These are phyloP conservation scores for Nasonia giraulti DNA, from an alignment of 1,140 invertebrate genomes.

Conservation along the genomic window DNA sequence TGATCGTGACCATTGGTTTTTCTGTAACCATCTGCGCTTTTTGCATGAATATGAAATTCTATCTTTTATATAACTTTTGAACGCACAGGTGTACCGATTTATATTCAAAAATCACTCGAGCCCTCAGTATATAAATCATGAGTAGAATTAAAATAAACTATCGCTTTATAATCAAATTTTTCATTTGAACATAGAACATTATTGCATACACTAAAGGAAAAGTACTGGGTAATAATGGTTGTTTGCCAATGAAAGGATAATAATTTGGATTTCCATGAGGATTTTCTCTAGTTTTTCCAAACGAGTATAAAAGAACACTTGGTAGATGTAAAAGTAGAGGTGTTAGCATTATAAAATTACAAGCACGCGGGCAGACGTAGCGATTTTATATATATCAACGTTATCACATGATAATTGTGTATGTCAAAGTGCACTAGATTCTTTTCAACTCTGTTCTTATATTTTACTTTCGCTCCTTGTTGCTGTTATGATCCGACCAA, in stretches of 20 bases:
- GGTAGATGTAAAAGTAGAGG: neutral
- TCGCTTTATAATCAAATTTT: no score
- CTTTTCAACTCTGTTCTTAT: neutral
- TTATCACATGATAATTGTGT: neutral
- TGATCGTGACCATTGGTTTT: no score
- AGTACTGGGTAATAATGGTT: neutral
- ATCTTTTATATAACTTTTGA: neutral
- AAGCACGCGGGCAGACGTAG: neutral
- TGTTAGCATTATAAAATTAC: neutral
- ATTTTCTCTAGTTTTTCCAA: neutral
- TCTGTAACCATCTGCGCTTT: no score
- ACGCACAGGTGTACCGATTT: neutral
- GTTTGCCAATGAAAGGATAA: neutral
- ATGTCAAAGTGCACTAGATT: neutral
- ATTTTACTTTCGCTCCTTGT: neutral
- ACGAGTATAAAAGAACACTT: neutral
- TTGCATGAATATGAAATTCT: no score
- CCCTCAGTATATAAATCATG: neutral
- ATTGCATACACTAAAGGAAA: neutral
- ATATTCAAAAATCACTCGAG: neutral
- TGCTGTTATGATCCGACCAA: neutral
- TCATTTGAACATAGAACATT: neutral
- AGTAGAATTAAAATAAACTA: neutral
- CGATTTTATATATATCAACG: conserved; percentile 7
- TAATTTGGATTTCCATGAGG: no score